Evolutionary conservation across 92 coral and sea anemone genomes (phyloP).

Genomic region (Siderastrea radians): DNA sequence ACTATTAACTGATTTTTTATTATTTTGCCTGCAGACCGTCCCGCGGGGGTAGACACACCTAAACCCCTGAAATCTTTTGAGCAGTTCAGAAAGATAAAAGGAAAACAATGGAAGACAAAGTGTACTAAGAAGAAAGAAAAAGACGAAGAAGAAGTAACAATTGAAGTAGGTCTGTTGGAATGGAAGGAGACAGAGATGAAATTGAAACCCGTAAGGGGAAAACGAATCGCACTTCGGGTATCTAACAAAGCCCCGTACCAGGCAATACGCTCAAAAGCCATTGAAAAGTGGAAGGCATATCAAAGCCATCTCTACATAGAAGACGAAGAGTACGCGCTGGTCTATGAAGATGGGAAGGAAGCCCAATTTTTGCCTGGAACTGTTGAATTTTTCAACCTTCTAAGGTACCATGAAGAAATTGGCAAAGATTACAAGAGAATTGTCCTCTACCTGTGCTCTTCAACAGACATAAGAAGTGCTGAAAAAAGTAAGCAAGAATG

Average conservation of each 20-base stretch:
- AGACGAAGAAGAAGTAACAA: slow-evolving; percentile 56
- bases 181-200: slow-evolving; percentile 42
- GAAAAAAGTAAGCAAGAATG: background rate
- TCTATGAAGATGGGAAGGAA: slow-evolving; percentile 67
- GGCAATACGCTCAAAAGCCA: slow-evolving; percentile 40
- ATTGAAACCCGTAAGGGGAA: slow-evolving; percentile 69
- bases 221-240: slow-evolving; percentile 55
- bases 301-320: slow-evolving; percentile 59
- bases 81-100: slow-evolving; percentile 36
- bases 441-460: slow-evolving; percentile 64
- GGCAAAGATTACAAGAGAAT: slow-evolving; percentile 80
- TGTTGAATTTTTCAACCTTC: slow-evolving; percentile 68
- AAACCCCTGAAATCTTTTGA: slow-evolving; percentile 36
- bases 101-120: slow-evolving; percentile 65
- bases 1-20: too few relatives aligned
- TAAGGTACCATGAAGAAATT: slow-evolving; percentile 64
- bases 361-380: slow-evolving; percentile 78
- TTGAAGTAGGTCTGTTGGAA: slow-evolving; percentile 68
- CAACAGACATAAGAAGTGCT: slow-evolving; percentile 12
- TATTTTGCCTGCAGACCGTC: background rate
- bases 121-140: slow-evolving; percentile 49
- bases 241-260: slow-evolving; percentile 73
- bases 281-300: slow-evolving; percentile 72
- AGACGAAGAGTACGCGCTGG: slow-evolving; percentile 51
- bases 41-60: background rate